A percentile compares a stretch with the other conserved stretches of the same genome.
Conservation (phyloP, 2,888 invertebrate genomes). For the Morpho helenor region DNA sequence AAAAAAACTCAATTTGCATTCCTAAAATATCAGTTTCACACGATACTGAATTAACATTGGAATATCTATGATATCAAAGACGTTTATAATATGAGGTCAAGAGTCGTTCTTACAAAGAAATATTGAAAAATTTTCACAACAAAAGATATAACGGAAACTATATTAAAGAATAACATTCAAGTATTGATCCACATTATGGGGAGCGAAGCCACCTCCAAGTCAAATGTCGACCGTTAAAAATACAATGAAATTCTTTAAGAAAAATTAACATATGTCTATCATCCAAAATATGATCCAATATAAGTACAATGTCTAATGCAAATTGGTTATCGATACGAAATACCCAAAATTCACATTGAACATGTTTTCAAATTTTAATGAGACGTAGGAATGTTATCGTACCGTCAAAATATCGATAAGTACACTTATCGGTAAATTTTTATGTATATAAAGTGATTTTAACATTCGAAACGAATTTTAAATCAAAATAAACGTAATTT, state of each 20-base stretch:
- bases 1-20: slow-evolving; percentile 5
- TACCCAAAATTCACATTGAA: slow-evolving; percentile 17
- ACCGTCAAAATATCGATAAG: too few relatives aligned
- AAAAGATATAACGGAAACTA: slow-evolving; percentile 63
- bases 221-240: slow-evolving; percentile 44
- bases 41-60: slow-evolving; percentile 2
- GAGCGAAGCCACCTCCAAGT: slow-evolving; percentile 42
- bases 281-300: slow-evolving; percentile 68
- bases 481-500: too few relatives aligned
- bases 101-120: slow-evolving; percentile 40
- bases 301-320: slow-evolving; percentile 56
- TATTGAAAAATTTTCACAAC: slow-evolving; percentile 52
- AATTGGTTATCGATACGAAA: slow-evolving; percentile 65
- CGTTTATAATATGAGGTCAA: slow-evolving; percentile 62
- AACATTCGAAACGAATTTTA: too few relatives aligned
- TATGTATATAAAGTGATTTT: too few relatives aligned
- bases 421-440: too few relatives aligned
- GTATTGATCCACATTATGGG: slow-evolving; percentile 38
- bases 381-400: slow-evolving; percentile 31
- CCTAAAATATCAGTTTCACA: slow-evolving; percentile 10
- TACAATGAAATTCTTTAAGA: slow-evolving; percentile 43
- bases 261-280: slow-evolving; percentile 74
- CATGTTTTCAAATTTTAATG: slow-evolving; percentile 59
- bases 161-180: slow-evolving; percentile 72
- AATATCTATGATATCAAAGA: slow-evolving; percentile 26